phyloP scores from a whole-genome alignment of 2,797 vertebrate genomes.

The Furcifer pardalis region DNA sequence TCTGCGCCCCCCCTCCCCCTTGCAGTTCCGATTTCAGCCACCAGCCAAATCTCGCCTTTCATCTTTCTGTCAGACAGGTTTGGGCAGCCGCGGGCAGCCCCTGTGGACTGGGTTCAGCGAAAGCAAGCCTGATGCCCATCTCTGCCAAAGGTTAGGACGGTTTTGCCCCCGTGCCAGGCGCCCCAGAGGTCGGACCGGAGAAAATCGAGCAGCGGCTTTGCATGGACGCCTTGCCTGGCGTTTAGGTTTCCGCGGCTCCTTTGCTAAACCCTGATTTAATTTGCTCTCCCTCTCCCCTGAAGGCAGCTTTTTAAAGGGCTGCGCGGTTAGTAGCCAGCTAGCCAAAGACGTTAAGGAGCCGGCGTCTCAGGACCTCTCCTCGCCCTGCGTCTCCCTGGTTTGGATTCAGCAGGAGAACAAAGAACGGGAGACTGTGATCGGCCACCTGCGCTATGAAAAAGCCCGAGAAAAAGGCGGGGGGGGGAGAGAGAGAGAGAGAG shows the following conservation, averaged over 20 bases:
- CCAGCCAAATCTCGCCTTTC: conserved; percentile 41
- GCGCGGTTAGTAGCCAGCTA: neutral
- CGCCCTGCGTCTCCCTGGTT: neutral
- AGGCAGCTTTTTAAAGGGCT: neutral
- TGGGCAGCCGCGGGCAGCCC: too few relatives aligned
- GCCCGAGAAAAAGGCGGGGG: neutral
- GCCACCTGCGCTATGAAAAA: neutral
- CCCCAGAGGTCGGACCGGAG: neutral
- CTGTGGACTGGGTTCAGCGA: too few relatives aligned
- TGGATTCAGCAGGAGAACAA: neutral
- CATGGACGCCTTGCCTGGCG: neutral
- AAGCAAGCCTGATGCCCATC: neutral
- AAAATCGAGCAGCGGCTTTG: neutral
- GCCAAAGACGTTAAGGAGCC: neutral
- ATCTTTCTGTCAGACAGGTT: too few relatives aligned
- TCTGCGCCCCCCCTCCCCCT: neutral
- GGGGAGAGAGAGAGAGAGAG: neutral
- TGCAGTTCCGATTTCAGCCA: conserved; percentile 60
- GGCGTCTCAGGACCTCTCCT: neutral
- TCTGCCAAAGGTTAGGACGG: neutral
- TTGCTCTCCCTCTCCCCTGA: too few relatives aligned
- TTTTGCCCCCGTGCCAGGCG: neutral
- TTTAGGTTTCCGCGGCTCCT: neutral
- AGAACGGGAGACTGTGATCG: neutral
- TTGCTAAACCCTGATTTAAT: too few relatives aligned